Evolutionary conservation across 2,888 invertebrate species (phyloP), one percentile per base, ranked within the genome.

Genomic region (Pollenia amentaria): DNA sequence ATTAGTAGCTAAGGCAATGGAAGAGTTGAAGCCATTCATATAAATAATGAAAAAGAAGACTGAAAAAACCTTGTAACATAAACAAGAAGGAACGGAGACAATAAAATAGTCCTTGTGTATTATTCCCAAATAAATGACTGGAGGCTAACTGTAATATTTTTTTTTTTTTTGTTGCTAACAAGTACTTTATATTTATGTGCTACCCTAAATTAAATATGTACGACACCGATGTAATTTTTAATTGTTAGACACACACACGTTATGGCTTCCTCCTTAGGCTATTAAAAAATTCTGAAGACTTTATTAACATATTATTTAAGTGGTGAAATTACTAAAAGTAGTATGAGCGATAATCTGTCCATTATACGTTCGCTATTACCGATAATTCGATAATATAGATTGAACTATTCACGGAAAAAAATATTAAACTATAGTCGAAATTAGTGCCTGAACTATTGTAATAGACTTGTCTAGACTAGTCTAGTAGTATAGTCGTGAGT

Each of bases 111-210:
- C 78, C 82, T 85, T 83, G 78, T 75, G 18, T 9, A 75, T 81
- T 81, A 67, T 77, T 42, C 51, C 44, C 9, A 76, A 75, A 83
- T 86, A 79, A 86, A 83, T 79, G 64, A 76, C 75, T 83, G 70
- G 40, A n/a, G 51, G 69, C 64, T 64, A 80, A 65, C 12, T 65
- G 46, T 21, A 16, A 40, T 40, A 51, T 18, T 51, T 53, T n/a
- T 18, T 29, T 69, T 2, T 38, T 60, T 3, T 44, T 29, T 55
- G 44, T 29, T 55, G 46, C 42, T 38, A 51, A 51, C 51, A 16
- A 51, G 51, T n/a, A 51, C 51, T 57, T 18, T n/a, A 46, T 67
- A 57, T 46, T 57, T 64, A 18, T 11, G n/a, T 16, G 40, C 2
- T 11, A 21, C 16, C 46, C 18, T 18, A 48, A 18, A 67, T 38